Percentiles rank a stretch among this genome's conserved stretches.
Conservation (phyloP, 2,888 invertebrate genomes). For the Andrena dorsata region DNA sequence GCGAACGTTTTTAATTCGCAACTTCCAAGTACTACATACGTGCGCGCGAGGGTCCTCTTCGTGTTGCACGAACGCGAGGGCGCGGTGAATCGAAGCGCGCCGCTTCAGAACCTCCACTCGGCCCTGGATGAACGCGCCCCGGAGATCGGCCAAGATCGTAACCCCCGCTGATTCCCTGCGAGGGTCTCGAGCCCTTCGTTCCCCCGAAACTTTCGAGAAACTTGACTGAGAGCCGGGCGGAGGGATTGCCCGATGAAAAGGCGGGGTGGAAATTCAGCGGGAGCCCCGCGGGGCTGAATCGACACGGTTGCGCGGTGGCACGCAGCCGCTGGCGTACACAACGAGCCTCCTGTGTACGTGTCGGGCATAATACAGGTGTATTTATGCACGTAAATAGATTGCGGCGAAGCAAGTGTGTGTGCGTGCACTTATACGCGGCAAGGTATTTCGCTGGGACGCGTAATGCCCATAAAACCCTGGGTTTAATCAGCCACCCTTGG, state of each 20-base stretch:
- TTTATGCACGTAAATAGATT: slow-evolving; percentile 69
- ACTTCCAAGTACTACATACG: slow-evolving; percentile 9
- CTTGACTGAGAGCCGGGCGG: not conserved
- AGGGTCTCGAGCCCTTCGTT: not conserved
- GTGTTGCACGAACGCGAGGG: slow-evolving; percentile 8
- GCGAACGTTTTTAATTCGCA: slow-evolving; percentile 59
- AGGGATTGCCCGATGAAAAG: not conserved
- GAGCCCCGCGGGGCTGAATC: slow-evolving; percentile 15
- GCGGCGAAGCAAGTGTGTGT: slow-evolving; percentile 25
- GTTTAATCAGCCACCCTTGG: slow-evolving; percentile 75
- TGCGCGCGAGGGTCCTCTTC: not conserved
- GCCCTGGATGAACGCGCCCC: not conserved
- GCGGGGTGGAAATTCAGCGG: not conserved
- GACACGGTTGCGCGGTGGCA: not conserved
- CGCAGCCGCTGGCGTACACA: not conserved
- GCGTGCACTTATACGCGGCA: slow-evolving; percentile 36
- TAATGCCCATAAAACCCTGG: slow-evolving; percentile 75
- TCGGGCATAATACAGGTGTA: slow-evolving; percentile 59
- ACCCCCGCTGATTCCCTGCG: not conserved
- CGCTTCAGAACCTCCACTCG: slow-evolving; percentile 6
- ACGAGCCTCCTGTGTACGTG: slow-evolving; percentile 30
- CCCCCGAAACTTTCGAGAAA: slow-evolving; percentile 1
- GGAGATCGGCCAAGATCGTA: slow-evolving; percentile 10
- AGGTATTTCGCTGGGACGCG: slow-evolving; percentile 63
- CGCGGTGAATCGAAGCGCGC: not conserved